Evolutionary conservation across 2,113 vertebrate species (phyloP), one percentile per base, ranked within the genome.

Genomic region (Vidua chalybeata): DNA sequence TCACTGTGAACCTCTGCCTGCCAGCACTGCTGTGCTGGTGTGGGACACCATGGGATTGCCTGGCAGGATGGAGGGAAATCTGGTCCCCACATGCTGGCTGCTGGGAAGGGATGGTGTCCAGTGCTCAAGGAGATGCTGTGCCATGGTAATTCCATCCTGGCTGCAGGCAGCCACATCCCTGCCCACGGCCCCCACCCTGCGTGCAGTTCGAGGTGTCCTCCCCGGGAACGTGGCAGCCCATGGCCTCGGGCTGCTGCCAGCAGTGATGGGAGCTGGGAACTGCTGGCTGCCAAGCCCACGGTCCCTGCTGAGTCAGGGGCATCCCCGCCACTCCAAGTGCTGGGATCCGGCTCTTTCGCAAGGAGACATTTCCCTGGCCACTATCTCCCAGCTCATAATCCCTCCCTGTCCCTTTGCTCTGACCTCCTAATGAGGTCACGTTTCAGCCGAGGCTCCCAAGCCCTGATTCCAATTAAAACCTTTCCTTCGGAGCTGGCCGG

Each of bases 271-370:
- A 89, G 58, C 23, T 37, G 7, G 0, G 52, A 37, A 54, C 80
- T 64, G 67, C 31, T 2, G 12, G 19, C 78, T 82, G 31, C 56
- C n/a, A 27, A 54, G 43, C 1, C 4, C 39, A 2, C 0, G 0
- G 67, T 67, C 35, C 52, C 26, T 0, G 0, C 17, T 2, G 19
- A 64, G 69, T 18, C 49, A 43, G 1, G 0, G 78, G 58, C 55
- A 69, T 67, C 72, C 59, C 67, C 0, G 1, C 77, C 5, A 0
- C 37, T 39, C 59, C 0, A 0, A 43, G 56, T 0, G 1, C 21
- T 16, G 71, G 21, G 67, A 73, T 79, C 62, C 6, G 3, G 39
- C 67, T 66, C 75, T 83, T 91, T 63, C 3, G 0, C 66, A 58
- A 69, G 81, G 71, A 91, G 49, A 61, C 14, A 0, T 58, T 82